Percentiles rank a stretch among this genome's conserved stretches.
phyloP scores from a whole-genome alignment of 2,888 invertebrate genomes.

The Lissocephala sabroskyi region DNA sequence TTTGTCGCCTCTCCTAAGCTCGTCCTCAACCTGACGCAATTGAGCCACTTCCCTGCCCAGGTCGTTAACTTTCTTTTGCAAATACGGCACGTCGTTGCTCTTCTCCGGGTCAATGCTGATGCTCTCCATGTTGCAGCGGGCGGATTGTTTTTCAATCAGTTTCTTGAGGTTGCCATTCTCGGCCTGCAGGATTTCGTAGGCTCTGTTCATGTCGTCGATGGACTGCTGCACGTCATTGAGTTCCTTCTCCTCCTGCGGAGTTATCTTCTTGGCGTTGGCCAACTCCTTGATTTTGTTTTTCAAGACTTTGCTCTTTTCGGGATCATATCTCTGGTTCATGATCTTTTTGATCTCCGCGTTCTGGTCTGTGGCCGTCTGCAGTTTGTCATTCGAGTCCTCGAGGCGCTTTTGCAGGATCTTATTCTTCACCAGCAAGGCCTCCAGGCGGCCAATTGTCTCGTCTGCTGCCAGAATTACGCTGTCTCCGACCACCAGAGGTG shows the following conservation, averaged over 20 bases:
- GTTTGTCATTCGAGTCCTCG: slow-evolving; percentile 38
- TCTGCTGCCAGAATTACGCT: slow-evolving; percentile 35
- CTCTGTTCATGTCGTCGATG: background rate
- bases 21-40: slow-evolving; percentile 17
- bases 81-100: slow-evolving; percentile 32
- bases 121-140: slow-evolving; percentile 16
- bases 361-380: slow-evolving; percentile 30
- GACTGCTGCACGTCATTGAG: slow-evolving; percentile 25
- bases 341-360: slow-evolving; percentile 33
- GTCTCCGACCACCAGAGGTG: too few species aligned
- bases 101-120: slow-evolving; percentile 29
- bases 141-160: slow-evolving; percentile 38
- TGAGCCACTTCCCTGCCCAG: slow-evolving; percentile 36
- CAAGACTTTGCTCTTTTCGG: slow-evolving; percentile 29
- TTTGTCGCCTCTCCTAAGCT: slow-evolving; percentile 19
- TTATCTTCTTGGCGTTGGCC: slow-evolving; percentile 28
- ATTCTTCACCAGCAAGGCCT: slow-evolving; percentile 34
- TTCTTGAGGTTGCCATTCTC: slow-evolving; percentile 39
- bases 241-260: slow-evolving; percentile 43
- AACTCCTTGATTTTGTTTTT: slow-evolving; percentile 36
- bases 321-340: slow-evolving; percentile 22
- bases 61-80: slow-evolving; percentile 36
- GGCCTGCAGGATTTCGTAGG: slow-evolving; percentile 31
- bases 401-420: slow-evolving; percentile 28
- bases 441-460: slow-evolving; percentile 23